Percentiles rank a stretch among this genome's conserved stretches.
Conservation (phyloP, 2,113 vertebrate species). For the Okapia johnstoni region DNA sequence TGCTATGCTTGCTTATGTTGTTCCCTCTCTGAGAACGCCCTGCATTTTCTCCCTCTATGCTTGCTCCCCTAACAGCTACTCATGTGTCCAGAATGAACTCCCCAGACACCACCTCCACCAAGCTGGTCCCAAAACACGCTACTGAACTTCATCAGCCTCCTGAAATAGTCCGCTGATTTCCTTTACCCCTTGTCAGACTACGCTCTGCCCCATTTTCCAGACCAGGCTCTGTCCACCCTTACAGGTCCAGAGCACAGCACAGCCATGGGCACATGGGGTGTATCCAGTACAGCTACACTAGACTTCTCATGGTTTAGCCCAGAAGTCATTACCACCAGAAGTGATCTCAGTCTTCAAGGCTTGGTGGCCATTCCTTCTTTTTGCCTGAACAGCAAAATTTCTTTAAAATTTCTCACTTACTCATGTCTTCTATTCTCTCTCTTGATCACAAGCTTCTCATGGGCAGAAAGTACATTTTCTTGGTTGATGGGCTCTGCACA, state of each 20-base stretch:
- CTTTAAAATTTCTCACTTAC: background rate
- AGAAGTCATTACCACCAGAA: background rate
- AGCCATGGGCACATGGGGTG: accelerated
- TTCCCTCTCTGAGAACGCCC: background rate
- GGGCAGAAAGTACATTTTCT: background rate
- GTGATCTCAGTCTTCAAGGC: background rate
- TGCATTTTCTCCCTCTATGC: background rate
- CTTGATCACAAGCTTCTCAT: background rate
- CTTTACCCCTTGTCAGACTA: background rate
- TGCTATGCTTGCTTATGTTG: background rate
- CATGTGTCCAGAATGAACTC: background rate
- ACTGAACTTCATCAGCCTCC: background rate
- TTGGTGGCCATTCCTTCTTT: background rate
- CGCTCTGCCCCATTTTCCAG: background rate
- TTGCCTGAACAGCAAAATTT: background rate
- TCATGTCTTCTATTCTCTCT: background rate
- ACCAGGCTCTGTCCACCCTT: background rate
- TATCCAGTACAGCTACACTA: background rate
- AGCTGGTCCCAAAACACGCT: background rate
- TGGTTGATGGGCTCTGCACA: background rate
- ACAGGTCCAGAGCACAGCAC: background rate
- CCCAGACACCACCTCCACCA: background rate
- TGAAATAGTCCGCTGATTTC: background rate
- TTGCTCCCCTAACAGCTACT: background rate
- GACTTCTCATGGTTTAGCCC: too few species aligned